Evolutionary conservation across 2,113 vertebrate species (phyloP).

Genomic region (Chrysemys picta): DNA sequence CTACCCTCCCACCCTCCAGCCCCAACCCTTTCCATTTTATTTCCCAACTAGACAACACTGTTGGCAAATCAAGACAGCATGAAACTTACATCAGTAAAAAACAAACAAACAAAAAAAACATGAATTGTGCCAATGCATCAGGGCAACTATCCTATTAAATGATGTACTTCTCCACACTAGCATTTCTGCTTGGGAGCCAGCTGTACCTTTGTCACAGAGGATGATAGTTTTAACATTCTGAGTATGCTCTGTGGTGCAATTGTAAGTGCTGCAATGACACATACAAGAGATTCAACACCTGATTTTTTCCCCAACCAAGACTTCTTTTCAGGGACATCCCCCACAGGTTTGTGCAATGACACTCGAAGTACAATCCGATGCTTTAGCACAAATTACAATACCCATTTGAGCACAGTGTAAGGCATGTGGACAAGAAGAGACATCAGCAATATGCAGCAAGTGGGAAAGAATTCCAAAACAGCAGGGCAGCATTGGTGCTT

Average conservation of each 20-base stretch:
- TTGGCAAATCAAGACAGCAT: constrained; percentile 75
- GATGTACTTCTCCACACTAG: neutral
- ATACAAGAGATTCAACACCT: constrained; percentile 33
- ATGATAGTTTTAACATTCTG: neutral
- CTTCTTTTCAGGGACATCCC: neutral
- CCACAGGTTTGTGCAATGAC: neutral
- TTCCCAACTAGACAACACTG: constrained; percentile 75
- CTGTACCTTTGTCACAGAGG: neutral
- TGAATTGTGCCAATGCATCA: constrained; percentile 13
- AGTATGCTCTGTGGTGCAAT: constrained; percentile 20
- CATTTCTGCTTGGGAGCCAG: neutral
- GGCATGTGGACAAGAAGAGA: constrained; percentile 68
- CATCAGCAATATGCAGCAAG: neutral
- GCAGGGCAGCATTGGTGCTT: constrained; percentile 20
- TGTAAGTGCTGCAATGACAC: constrained; percentile 19
- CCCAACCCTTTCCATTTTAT: constrained; percentile 53
- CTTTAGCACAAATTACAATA: neutral
- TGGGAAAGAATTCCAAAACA: constrained; percentile 2
- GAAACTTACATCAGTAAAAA: constrained; percentile 70
- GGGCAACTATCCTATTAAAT: neutral
- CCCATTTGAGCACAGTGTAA: constrained; percentile 56
- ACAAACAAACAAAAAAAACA: neutral
- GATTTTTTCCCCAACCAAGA: neutral
- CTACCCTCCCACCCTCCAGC: neutral
- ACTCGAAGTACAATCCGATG: neutral